Percentiles rank a stretch among this genome's conserved stretches.
These are phyloP conservation scores for Rhynchonycteris naso DNA, from an alignment of 2,797 vertebrate species.

Conservation along the genomic window DNA sequence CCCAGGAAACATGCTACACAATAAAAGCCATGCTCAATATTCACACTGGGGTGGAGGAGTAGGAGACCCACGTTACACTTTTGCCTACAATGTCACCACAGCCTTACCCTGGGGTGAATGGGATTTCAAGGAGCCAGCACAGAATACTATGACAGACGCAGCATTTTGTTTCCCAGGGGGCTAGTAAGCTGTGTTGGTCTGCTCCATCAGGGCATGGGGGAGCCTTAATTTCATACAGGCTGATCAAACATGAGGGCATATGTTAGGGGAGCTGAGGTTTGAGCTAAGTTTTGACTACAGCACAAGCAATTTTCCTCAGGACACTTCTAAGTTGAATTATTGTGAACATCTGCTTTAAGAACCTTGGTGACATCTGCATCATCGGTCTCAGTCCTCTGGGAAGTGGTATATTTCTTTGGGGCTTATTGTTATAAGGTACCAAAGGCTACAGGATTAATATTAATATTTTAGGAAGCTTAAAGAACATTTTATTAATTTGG, in stretches of 20 bases:
- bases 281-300: neutral
- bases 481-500: too few species aligned
- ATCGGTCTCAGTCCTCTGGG: neutral
- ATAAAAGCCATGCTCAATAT: neutral
- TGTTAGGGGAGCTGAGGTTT: neutral
- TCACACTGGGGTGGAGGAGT: neutral
- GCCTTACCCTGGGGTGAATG: neutral
- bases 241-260: neutral
- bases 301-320: neutral
- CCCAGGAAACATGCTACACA: neutral
- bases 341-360: neutral
- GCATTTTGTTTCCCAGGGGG: neutral
- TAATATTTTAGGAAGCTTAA: too few species aligned
- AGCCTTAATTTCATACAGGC: neutral
- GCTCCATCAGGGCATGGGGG: neutral
- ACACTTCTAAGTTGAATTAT: neutral
- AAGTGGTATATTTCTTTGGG: neutral
- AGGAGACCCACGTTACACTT: neutral
- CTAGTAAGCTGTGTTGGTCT: neutral
- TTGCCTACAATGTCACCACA: too few species aligned
- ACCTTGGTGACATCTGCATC: neutral
- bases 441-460: too few species aligned
- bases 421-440: too few species aligned
- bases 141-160: fast-evolving
- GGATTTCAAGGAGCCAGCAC: neutral